Evolutionary conservation across 2,113 vertebrate genomes (phyloP).

Genomic region (Rhynchomys soricoides): DNA sequence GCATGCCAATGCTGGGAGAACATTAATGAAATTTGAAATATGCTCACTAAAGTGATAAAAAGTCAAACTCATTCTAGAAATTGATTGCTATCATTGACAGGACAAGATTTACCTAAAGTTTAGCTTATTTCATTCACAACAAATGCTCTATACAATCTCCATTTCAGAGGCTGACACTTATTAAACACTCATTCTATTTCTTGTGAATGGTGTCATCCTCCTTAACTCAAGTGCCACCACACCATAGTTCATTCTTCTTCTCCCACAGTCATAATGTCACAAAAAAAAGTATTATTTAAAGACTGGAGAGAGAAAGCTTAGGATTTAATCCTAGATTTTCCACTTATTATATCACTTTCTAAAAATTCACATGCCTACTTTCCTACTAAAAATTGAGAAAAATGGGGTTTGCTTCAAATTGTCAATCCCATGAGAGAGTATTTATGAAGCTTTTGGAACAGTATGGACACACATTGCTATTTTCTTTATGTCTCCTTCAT

Average conservation of each 20-base stretch:
- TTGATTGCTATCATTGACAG: neutral
- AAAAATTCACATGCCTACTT: neutral
- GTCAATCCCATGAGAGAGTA: neutral
- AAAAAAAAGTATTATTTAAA: neutral
- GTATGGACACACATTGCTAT: fast-evolving
- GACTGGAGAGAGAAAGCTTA: neutral
- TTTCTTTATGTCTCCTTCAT: neutral
- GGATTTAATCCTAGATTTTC: neutral
- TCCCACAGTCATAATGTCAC: neutral
- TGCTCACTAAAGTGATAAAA: neutral
- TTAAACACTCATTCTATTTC: neutral
- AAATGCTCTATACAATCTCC: neutral
- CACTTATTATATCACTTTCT: neutral
- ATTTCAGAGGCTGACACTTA: neutral
- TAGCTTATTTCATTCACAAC: neutral
- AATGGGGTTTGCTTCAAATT: neutral
- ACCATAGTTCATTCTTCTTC: neutral
- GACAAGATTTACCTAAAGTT: neutral
- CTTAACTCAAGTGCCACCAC: neutral
- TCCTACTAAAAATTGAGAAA: neutral
- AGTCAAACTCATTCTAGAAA: neutral
- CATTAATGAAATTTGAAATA: neutral
- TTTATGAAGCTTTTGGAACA: neutral
- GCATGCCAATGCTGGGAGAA: fast-evolving
- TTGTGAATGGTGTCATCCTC: neutral